A percentile compares a stretch with the other conserved stretches of the same genome.
Conservation (phyloP, 2,888 invertebrate species). For the Drosophila melanocephala region DNA sequence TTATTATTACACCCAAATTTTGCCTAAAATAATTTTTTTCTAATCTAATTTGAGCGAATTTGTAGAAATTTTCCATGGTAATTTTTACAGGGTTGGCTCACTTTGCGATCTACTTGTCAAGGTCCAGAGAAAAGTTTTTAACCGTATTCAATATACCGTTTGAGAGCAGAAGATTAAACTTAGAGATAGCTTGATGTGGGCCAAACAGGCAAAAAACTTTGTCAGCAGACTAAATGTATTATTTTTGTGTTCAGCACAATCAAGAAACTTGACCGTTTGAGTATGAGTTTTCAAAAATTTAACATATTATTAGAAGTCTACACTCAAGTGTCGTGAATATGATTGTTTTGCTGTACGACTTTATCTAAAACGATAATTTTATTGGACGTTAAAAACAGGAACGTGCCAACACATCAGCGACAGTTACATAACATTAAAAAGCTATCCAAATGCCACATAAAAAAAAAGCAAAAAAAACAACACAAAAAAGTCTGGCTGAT, state of each 20-base stretch:
- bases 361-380: slow-evolving; percentile 71
- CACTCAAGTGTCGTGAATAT: slow-evolving; percentile 3
- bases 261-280: background rate
- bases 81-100: background rate
- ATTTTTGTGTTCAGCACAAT: background rate
- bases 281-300: slow-evolving; percentile 9
- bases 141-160: slow-evolving; percentile 8
- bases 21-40: background rate
- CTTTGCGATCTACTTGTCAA: slow-evolving; percentile 2
- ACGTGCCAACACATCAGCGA: slow-evolving; percentile 66
- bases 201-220: slow-evolving; percentile 2
- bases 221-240: background rate
- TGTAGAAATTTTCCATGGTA: background rate
- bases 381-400: slow-evolving; percentile 77
- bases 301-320: slow-evolving; percentile 14
- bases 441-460: slow-evolving; percentile 65
- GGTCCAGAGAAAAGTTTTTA: background rate
- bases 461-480: slow-evolving; percentile 30
- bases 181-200: slow-evolving; percentile 22
- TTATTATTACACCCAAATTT: background rate
- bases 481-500: slow-evolving; percentile 1
- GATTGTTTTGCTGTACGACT: slow-evolving; percentile 38
- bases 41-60: too few species aligned
- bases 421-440: slow-evolving; percentile 72
- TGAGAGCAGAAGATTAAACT: slow-evolving; percentile 4